These are phyloP conservation scores for Scelioninae gen. 1 DNA, from an alignment of 2,888 invertebrate genomes.

Conservation along the genomic window DNA sequence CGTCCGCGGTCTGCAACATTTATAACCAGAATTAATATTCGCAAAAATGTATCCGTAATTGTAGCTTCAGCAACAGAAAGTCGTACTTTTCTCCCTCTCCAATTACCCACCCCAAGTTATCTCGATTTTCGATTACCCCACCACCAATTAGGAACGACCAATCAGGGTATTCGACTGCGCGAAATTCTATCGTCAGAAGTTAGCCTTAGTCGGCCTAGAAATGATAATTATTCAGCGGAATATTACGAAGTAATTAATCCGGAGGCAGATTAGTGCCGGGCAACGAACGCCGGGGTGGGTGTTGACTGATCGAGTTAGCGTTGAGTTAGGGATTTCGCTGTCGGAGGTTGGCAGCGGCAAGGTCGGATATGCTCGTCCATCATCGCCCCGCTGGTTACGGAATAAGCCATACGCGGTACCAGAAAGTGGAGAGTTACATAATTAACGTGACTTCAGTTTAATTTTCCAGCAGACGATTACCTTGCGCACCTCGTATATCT, in stretches of 20 bases:
- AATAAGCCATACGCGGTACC: conserved; percentile 72
- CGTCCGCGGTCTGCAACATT: conserved; percentile 22
- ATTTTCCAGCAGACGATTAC: conserved; percentile 82
- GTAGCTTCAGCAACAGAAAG: conserved; percentile 2
- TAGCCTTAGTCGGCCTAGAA: conserved; percentile 72
- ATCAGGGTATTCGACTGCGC: conserved; percentile 22
- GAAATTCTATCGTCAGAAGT: conserved; percentile 11
- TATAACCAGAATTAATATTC: conserved; percentile 35
- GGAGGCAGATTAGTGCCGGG: conserved; percentile 81
- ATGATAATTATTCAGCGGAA: conserved; percentile 79
- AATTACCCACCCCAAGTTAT: conserved; percentile 6
- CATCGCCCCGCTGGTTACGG: conserved; percentile 77
- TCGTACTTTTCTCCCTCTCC: not conserved
- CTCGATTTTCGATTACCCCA: conserved; percentile 12
- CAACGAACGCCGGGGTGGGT: conserved; percentile 76
- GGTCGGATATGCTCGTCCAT: conserved; percentile 79
- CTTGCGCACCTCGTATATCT: conserved; percentile 58
- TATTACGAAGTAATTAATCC: conserved; percentile 82
- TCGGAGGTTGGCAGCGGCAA: conserved; percentile 80
- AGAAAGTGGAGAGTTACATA: conserved; percentile 79
- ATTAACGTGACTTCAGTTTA: conserved; percentile 84
- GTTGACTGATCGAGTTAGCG: conserved; percentile 84
- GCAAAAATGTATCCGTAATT: conserved; percentile 27
- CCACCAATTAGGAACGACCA: conserved; percentile 30
- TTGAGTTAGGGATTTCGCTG: conserved; percentile 82